A percentile compares a stretch with the other conserved stretches of the same genome.
Conservation (phyloP, 2,797 vertebrate genomes). For the Ctenosaura bakeri region DNA sequence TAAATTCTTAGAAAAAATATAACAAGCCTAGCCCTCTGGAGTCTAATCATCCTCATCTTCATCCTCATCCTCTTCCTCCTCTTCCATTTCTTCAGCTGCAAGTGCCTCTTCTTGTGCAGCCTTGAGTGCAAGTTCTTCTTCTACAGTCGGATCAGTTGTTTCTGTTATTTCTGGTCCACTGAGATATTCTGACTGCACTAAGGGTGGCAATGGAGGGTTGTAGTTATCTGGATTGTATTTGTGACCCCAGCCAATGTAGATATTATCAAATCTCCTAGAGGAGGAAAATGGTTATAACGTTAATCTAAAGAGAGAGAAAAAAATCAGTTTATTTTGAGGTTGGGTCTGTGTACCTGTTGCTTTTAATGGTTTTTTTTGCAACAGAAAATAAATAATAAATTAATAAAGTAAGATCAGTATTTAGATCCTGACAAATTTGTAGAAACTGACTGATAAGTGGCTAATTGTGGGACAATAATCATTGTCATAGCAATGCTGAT, state of each 20-base stretch:
- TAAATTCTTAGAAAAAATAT: background rate
- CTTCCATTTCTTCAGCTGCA: constrained; percentile 78
- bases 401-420: too few species aligned
- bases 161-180: constrained; percentile 87
- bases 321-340: too few species aligned
- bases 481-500: too few species aligned
- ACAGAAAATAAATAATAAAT: too few species aligned
- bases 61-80: constrained; percentile 83
- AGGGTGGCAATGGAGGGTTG: constrained; percentile 77
- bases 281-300: constrained; percentile 25
- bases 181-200: constrained; percentile 84
- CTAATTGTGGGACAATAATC: too few species aligned
- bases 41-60: constrained; percentile 79
- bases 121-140: constrained; percentile 87
- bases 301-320: background rate
- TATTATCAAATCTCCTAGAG: constrained; percentile 91
- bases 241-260: constrained; percentile 95
- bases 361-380: too few species aligned
- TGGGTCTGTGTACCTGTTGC: background rate
- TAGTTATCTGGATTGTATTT: constrained; percentile 87
- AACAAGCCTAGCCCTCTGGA: fast-evolving
- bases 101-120: constrained; percentile 81
- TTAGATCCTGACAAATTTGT: too few species aligned
- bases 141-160: constrained; percentile 84
- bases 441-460: too few species aligned